Evolutionary conservation across 2,797 vertebrate genomes (phyloP).

Genomic region (Galago senegalensis): DNA sequence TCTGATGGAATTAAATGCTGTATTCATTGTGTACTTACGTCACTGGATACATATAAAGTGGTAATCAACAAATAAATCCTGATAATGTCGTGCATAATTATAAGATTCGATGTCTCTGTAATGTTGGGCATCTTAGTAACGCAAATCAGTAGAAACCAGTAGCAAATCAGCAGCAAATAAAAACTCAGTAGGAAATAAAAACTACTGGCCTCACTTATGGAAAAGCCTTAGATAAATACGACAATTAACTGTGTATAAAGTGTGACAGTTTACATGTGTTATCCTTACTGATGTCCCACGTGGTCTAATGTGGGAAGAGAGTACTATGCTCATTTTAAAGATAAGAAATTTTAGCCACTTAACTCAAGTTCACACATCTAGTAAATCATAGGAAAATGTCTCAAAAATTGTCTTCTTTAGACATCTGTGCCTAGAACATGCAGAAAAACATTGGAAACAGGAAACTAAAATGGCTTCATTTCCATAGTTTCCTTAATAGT

Average conservation of each 20-base stretch:
- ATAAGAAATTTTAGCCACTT: constrained; percentile 18
- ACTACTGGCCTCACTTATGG: background rate
- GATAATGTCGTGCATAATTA: background rate
- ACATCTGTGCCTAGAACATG: background rate
- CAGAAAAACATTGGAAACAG: constrained; percentile 28
- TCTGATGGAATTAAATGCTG: background rate
- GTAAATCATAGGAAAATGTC: background rate
- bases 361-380: background rate
- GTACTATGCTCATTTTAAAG: background rate
- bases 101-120: background rate
- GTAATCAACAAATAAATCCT: background rate
- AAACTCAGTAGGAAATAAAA: background rate
- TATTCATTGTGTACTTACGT: background rate
- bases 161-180: background rate
- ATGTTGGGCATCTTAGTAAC: background rate
- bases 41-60: background rate
- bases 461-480: background rate
- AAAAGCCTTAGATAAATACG: background rate
- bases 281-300: background rate
- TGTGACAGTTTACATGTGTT: background rate
- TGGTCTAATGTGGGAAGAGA: background rate
- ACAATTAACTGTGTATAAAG: background rate
- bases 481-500: background rate
- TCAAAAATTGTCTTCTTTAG: background rate
- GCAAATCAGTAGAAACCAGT: constrained; percentile 41